phyloP scores from a whole-genome alignment of 2,888 invertebrate species.

The Chymomyza fuscimana region DNA sequence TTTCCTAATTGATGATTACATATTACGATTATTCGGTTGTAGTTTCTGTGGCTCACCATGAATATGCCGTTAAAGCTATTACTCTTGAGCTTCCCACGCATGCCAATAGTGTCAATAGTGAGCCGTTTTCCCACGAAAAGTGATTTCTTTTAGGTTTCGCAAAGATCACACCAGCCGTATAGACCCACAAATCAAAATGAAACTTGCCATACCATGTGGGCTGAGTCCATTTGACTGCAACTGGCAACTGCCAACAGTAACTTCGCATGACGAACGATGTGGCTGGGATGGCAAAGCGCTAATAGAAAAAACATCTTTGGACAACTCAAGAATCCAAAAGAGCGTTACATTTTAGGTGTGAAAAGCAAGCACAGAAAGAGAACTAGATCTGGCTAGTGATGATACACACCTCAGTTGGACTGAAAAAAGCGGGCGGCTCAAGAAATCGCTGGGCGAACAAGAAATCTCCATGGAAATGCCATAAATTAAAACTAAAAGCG shows the following conservation, averaged over 20 bases:
- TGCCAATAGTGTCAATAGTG: slow-evolving; percentile 4
- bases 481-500: slow-evolving; percentile 64
- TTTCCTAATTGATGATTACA: background rate
- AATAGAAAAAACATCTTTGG: slow-evolving; percentile 62
- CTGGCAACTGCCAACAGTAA: background rate
- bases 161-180: background rate
- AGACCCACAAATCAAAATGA: slow-evolving; percentile 41
- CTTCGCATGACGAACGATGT: slow-evolving; percentile 10
- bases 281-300: slow-evolving; percentile 41
- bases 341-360: slow-evolving; percentile 69
- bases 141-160: slow-evolving; percentile 28
- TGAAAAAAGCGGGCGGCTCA: slow-evolving; percentile 22
- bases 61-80: background rate
- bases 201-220: slow-evolving; percentile 25
- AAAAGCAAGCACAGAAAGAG: slow-evolving; percentile 37
- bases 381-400: slow-evolving; percentile 3
- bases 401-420: background rate
- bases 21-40: background rate
- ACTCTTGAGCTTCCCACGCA: slow-evolving; percentile 34
- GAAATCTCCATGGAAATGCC: slow-evolving; percentile 51
- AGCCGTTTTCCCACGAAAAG: slow-evolving; percentile 41
- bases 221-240: slow-evolving; percentile 4
- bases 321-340: slow-evolving; percentile 34
- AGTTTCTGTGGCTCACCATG: background rate
- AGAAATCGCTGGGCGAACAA: slow-evolving; percentile 41